phyloP scores from a whole-genome alignment of 2,113 vertebrate species.

The Hippolais icterina region DNA sequence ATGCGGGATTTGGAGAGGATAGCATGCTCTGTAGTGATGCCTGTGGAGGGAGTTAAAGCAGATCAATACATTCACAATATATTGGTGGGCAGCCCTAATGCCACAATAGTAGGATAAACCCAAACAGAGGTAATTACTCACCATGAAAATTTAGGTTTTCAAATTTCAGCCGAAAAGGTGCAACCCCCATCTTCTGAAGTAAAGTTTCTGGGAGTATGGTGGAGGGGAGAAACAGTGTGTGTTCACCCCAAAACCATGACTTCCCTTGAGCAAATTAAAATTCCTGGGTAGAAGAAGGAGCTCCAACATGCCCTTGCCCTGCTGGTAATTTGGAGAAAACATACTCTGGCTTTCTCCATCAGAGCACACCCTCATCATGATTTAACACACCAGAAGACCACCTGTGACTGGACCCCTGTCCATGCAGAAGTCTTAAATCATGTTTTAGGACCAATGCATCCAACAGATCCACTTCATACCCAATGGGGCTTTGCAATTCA shows the following conservation, averaged over 20 bases:
- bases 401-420: neutral
- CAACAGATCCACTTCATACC: neutral
- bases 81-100: neutral
- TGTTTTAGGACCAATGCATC: neutral
- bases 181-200: neutral
- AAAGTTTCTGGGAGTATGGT: neutral
- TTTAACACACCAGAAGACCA: neutral
- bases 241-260: neutral
- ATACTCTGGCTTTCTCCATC: neutral
- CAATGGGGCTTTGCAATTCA: neutral
- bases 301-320: neutral
- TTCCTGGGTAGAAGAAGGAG: neutral
- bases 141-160: neutral
- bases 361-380: neutral
- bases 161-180: neutral
- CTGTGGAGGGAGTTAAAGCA: neutral
- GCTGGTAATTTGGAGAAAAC: neutral
- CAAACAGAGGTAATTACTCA: neutral
- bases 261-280: neutral
- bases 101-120: neutral
- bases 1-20: neutral
- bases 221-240: neutral
- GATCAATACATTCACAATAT: neutral
- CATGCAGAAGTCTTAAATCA: neutral
- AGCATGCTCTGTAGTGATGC: accelerated